phyloP scores from a whole-genome alignment of 2,797 vertebrate species.

The Meriones psammophilus region DNA sequence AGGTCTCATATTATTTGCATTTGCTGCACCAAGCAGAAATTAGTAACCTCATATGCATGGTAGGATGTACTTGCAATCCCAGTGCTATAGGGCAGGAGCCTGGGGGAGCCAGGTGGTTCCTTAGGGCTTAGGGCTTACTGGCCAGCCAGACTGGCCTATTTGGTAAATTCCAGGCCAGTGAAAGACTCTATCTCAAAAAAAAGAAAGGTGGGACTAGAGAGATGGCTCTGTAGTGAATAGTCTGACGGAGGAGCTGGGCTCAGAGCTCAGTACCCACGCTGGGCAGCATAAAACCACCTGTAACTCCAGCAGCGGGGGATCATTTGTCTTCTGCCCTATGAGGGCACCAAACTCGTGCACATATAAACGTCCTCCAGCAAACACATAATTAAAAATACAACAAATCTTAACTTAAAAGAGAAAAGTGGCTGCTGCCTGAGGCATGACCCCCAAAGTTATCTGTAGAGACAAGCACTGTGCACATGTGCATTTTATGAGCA shows the following conservation, averaged over 20 bases:
- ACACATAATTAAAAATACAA: background rate
- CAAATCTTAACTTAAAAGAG: background rate
- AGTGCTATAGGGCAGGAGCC: background rate
- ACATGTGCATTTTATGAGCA: background rate
- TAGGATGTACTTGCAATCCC: background rate
- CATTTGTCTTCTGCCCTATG: background rate
- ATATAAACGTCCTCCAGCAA: background rate
- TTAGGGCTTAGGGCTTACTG: too few relatives aligned
- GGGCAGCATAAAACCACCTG: background rate
- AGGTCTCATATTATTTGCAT: constrained; percentile 5
- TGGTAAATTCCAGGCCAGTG: background rate
- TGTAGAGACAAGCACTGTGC: too few relatives aligned
- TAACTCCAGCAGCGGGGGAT: background rate
- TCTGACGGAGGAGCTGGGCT: background rate
- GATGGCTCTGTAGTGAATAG: background rate
- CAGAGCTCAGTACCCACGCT: background rate
- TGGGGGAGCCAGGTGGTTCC: background rate
- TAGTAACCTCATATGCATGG: background rate
- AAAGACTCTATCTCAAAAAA: background rate
- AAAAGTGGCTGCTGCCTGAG: background rate
- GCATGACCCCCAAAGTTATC: too few relatives aligned
- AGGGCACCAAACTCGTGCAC: background rate
- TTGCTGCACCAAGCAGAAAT: constrained; percentile 26
- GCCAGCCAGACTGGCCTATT: background rate
- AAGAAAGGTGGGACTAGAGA: background rate